Evolutionary conservation across 2,113 vertebrate species (phyloP), one percentile per base, ranked within the genome.

Genomic region (Rhinoderma darwinii): DNA sequence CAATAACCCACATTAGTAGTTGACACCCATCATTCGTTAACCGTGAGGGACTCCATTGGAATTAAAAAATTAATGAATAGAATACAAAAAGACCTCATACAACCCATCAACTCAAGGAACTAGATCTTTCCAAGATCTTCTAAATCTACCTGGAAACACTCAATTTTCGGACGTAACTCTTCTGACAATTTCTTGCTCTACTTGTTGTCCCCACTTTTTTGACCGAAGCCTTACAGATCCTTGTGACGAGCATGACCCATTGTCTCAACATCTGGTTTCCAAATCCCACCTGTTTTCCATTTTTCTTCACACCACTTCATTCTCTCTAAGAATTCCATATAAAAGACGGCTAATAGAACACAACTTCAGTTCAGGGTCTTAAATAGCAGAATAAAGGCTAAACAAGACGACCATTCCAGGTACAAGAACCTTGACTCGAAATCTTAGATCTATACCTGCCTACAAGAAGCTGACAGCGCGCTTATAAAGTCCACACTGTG

Each of bases 281-380:
- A 22, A 39, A 41, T 72, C 66, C 66, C 63, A 68, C 63, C 63
- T 68, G 63, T 68, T 68, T 68, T 5, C 63, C 27, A 68, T 70
- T 20, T 37, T 9, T 20, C 35, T 70, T 35, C n/a, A n/a, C n/a
- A n/a, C n/a, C n/a, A n/a, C n/a, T n/a, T n/a, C 35, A 70, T 70
- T 70, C 12, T 70, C 35, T 10, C 20, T 30, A 70, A 37, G 66
- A 9, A 72, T 41, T 12, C 11, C 66, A 70, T 22, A 30, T 37
- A 18, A 17, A 66, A 17, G 0, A 17, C 18, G 32, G 32, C 66
- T 70, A 17, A 70, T 70, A 70, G 20, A 70, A 70, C 20, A 5
- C 6, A 18, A 35, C 4, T 2, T 17, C 5, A 37, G 30, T 6
- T 20, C 66, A 70, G 32, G 66, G 32, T 37, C 3, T 70, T 0